These are phyloP conservation scores for Fragum fragum DNA, from an alignment of 2,888 invertebrate species.

Conservation along the genomic window DNA sequence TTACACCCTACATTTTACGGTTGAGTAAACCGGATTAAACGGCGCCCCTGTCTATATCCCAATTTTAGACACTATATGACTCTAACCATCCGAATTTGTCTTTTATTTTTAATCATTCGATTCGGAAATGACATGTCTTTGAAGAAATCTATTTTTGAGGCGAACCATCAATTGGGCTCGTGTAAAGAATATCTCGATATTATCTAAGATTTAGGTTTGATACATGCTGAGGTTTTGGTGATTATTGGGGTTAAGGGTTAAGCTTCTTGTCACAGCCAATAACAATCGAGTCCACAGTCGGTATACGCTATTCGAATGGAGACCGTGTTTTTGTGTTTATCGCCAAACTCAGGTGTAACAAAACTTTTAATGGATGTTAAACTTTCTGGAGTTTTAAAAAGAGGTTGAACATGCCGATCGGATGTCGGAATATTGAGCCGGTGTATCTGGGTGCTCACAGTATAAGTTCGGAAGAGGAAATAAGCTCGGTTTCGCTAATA, in stretches of 20 bases:
- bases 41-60: no score
- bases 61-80: no score
- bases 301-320: slow-evolving; percentile 36
- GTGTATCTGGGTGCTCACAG: slow-evolving; percentile 73
- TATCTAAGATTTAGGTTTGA: neutral
- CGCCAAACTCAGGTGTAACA: slow-evolving; percentile 25
- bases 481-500: slow-evolving; percentile 67
- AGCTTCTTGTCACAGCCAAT: slow-evolving; percentile 20
- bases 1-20: slow-evolving; percentile 18
- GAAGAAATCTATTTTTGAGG: no score
- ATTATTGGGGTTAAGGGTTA: neutral
- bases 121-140: no score
- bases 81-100: no score
- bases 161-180: no score
- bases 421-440: slow-evolving; percentile 77
- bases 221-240: neutral
- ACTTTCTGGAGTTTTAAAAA: slow-evolving; percentile 39
- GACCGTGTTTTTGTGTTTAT: slow-evolving; percentile 36
- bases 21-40: slow-evolving; percentile 8
- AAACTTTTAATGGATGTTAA: slow-evolving; percentile 39
- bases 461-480: slow-evolving; percentile 67
- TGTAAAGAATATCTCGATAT: no score
- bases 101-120: no score
- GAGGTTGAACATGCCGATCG: slow-evolving; percentile 74
- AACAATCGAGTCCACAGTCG: neutral